phyloP scores from a whole-genome alignment of 2,888 invertebrate species.

The Sarcophaga rosellei region DNA sequence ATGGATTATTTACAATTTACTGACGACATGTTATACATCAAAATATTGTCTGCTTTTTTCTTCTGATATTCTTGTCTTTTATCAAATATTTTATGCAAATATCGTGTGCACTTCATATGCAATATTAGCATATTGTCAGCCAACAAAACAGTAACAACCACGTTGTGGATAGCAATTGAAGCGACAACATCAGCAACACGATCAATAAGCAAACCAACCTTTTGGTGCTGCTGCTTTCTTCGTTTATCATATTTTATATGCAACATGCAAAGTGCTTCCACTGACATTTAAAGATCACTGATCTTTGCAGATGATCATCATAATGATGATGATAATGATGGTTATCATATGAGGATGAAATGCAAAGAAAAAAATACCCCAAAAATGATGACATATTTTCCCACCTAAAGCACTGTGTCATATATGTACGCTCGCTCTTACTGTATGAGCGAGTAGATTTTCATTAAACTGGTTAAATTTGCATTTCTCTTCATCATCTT shows the following conservation, averaged over 20 bases:
- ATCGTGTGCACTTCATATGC: constrained; percentile 32
- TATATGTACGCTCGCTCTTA: background rate
- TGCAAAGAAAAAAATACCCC: background rate
- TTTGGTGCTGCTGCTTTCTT: background rate
- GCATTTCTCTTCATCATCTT: constrained; percentile 26
- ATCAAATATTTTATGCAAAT: constrained; percentile 68
- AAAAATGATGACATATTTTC: constrained; percentile 65
- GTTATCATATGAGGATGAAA: constrained; percentile 6
- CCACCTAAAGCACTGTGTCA: constrained; percentile 45
- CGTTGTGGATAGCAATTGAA: background rate
- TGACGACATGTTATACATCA: constrained; percentile 64
- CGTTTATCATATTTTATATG: constrained; percentile 1
- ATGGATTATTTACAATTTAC: constrained; percentile 66
- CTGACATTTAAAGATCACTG: constrained; percentile 63
- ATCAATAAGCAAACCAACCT: constrained; percentile 19
- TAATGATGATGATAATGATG: background rate
- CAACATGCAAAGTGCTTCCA: constrained; percentile 35
- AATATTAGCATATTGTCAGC: constrained; percentile 53
- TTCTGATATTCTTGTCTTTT: constrained; percentile 11
- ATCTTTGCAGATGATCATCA: constrained; percentile 47
- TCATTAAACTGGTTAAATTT: constrained; percentile 56
- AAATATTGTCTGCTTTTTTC: background rate
- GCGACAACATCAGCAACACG: constrained; percentile 63
- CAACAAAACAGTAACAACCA: constrained; percentile 27
- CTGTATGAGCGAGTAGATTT: background rate